phyloP scores from a whole-genome alignment of 2,888 invertebrate genomes.

The Criorhina ranunculi region DNA sequence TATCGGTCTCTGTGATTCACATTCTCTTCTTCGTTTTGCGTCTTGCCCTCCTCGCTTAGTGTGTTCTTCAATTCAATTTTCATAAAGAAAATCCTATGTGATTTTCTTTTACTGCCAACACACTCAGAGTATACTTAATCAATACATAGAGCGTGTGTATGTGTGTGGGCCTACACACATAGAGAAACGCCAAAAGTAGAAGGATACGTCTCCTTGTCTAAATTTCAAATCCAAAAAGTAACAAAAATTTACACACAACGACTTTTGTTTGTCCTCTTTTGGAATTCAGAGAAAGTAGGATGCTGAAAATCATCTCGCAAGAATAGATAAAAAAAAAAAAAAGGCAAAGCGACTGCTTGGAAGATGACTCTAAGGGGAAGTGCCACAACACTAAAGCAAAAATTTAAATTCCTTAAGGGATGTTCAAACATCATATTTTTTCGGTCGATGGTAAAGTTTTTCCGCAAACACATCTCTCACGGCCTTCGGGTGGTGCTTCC shows the following conservation, averaged over 20 bases:
- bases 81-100: conserved; percentile 59
- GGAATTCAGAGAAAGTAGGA: conserved; percentile 35
- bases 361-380: background rate
- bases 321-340: conserved; percentile 42
- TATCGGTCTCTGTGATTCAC: conserved; percentile 35
- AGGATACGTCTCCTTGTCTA: conserved; percentile 15
- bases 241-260: conserved; percentile 40
- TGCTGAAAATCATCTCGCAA: conserved; percentile 38
- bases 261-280: conserved; percentile 53
- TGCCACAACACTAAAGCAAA: conserved; percentile 48
- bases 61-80: conserved; percentile 66
- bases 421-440: conserved; percentile 50
- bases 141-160: conserved; percentile 31
- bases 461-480: conserved; percentile 29
- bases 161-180: background rate
- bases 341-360: background rate
- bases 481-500: background rate
- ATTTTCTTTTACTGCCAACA: conserved; percentile 56
- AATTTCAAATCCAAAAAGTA: conserved; percentile 40
- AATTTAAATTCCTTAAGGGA: conserved; percentile 67
- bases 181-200: background rate
- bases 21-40: background rate
- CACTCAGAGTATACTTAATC: conserved; percentile 47
- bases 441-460: conserved; percentile 40
- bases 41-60: background rate